phyloP scores from a whole-genome alignment of 2,888 invertebrate species.

The Aspidapion aeneum region DNA sequence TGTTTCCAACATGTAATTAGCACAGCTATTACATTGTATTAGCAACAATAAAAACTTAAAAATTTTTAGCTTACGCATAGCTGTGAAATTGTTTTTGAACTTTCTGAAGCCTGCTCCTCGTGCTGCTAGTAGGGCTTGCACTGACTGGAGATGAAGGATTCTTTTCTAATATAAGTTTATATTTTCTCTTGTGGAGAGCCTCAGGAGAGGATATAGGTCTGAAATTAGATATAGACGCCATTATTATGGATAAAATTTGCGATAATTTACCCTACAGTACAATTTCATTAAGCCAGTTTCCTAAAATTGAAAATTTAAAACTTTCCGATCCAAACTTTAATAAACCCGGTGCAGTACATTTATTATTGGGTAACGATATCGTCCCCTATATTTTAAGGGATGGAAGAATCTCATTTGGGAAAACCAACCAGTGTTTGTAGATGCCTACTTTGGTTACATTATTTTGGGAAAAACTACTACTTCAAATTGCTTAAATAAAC shows the following conservation, averaged over 20 bases:
- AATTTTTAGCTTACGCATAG: no score
- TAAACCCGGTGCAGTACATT: not conserved
- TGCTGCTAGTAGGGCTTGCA: no score
- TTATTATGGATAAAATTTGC: not conserved
- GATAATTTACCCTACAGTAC: not conserved
- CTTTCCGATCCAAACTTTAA: not conserved
- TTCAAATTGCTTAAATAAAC: not conserved
- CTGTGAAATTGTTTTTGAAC: no score
- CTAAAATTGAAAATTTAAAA: not conserved
- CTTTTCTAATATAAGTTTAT: no score
- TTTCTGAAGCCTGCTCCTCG: no score
- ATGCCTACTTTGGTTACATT: not conserved
- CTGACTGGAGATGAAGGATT: no score
- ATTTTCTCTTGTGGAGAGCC: no score
- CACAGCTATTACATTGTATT: no score
- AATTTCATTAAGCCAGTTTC: not conserved
- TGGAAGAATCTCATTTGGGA: not conserved
- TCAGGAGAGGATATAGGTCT: no score
- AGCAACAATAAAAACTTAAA: no score
- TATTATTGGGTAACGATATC: not conserved
- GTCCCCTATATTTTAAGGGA: not conserved
- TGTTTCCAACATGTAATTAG: no score
- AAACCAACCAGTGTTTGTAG: not conserved
- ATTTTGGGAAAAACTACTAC: not conserved
- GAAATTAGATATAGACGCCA: no score